These are phyloP conservation scores for Morpho achilles DNA, from an alignment of 2,888 invertebrate genomes.

Conservation along the genomic window DNA sequence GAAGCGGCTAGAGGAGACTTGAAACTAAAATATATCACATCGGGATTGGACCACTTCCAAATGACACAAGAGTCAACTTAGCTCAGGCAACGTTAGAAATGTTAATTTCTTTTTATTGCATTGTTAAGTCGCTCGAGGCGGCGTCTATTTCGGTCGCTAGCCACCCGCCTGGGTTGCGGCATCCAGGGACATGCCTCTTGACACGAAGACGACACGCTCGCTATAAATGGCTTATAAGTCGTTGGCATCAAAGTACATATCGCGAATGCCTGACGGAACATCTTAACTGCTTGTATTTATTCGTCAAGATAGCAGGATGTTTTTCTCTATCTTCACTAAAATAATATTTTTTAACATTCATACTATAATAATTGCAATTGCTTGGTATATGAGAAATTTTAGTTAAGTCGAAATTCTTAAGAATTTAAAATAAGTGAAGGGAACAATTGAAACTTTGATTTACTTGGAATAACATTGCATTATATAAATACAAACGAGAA, in stretches of 20 bases:
- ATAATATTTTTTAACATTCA: too few species aligned
- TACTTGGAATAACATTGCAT: too few species aligned
- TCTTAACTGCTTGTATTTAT: too few species aligned
- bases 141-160: slow-evolving; percentile 71
- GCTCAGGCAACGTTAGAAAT: slow-evolving; percentile 64
- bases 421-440: too few species aligned
- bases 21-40: slow-evolving; percentile 60
- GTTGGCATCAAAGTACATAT: slow-evolving; percentile 46
- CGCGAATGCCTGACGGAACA: slow-evolving; percentile 14
- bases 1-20: slow-evolving; percentile 62
- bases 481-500: too few species aligned
- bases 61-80: slow-evolving; percentile 76
- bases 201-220: slow-evolving; percentile 73
- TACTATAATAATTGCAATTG: too few species aligned
- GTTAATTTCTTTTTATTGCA: slow-evolving; percentile 79
- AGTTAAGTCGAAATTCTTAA: too few species aligned
- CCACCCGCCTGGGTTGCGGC: slow-evolving; percentile 65
- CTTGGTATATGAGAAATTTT: too few species aligned
- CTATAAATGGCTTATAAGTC: slow-evolving; percentile 69
- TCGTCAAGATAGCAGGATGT: too few species aligned
- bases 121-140: slow-evolving; percentile 74
- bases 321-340: too few species aligned
- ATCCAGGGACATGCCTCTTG: slow-evolving; percentile 65
- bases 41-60: slow-evolving; percentile 71
- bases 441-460: too few species aligned